Conservation (phyloP, 2,888 invertebrate species). For the Stegana nigrithorax region DNA sequence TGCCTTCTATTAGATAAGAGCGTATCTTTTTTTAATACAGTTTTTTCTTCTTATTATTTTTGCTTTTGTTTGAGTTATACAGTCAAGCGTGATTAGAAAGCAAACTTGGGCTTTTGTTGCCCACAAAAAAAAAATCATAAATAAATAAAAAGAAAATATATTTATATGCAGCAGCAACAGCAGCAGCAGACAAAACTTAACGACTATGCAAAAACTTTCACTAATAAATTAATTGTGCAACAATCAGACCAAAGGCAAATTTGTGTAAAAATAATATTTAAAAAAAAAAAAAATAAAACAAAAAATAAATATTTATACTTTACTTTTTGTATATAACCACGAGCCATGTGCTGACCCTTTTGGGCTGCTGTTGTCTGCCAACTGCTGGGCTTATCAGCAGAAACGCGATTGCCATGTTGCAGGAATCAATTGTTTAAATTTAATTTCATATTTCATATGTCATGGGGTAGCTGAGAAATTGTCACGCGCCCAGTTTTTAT, state of each 20-base stretch:
- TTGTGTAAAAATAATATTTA: slow-evolving; percentile 3
- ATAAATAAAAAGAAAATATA: slow-evolving; percentile 18
- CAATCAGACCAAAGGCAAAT: background rate
- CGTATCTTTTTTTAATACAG: background rate
- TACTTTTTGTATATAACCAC: too few relatives aligned
- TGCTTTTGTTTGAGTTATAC: background rate
- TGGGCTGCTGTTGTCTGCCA: too few relatives aligned
- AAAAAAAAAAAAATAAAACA: slow-evolving; percentile 38
- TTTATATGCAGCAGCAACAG: background rate
- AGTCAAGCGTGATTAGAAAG: background rate
- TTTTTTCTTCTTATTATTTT: background rate
- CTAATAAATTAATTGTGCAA: slow-evolving; percentile 54
- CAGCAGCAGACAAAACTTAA: too few relatives aligned
- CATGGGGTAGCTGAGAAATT: too few relatives aligned
- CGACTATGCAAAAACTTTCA: slow-evolving; percentile 45
- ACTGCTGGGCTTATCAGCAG: too few relatives aligned
- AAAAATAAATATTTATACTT: too few relatives aligned
- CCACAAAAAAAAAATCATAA: slow-evolving; percentile 45
- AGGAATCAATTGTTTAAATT: too few relatives aligned
- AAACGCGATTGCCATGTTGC: too few relatives aligned
- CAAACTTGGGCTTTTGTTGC: slow-evolving; percentile 3
- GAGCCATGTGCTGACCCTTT: too few relatives aligned
- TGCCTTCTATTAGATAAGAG: slow-evolving; percentile 45
- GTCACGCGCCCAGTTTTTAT: too few relatives aligned
- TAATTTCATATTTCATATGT: too few relatives aligned